phyloP scores from a whole-genome alignment of 2,888 invertebrate genomes.

The Protodeltote pygarga region DNA sequence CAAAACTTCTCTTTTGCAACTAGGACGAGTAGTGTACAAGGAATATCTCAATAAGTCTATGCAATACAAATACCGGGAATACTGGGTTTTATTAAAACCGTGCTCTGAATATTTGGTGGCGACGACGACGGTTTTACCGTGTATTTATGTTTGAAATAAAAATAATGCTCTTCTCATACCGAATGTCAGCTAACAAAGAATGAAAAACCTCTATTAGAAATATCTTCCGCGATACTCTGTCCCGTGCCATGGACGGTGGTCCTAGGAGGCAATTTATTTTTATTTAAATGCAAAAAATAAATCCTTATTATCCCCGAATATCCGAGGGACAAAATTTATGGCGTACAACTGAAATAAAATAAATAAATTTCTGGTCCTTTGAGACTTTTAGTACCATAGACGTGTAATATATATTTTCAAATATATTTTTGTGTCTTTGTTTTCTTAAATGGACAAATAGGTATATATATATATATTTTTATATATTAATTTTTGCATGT shows the following conservation, averaged over 20 bases:
- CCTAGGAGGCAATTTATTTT: neutral
- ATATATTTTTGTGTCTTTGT: no score
- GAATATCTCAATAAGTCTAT: conserved; percentile 48
- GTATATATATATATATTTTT: no score
- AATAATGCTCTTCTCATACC: conserved; percentile 10
- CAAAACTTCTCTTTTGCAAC: conserved; percentile 34
- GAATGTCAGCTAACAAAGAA: conserved; percentile 1
- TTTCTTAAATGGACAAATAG: no score
- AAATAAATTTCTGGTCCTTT: no score
- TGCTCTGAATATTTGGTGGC: conserved; percentile 50
- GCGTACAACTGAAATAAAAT: no score
- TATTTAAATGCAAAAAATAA: no score
- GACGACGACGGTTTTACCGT: neutral
- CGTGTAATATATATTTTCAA: no score
- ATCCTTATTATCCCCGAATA: no score
- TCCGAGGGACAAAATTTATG: no score
- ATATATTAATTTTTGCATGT: no score
- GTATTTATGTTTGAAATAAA: conserved; percentile 27
- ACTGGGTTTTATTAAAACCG: conserved; percentile 58
- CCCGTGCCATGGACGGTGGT: no score
- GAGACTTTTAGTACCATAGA: no score
- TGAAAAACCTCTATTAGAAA: neutral
- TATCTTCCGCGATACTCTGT: neutral
- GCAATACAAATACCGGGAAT: conserved; percentile 40
- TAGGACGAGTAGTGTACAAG: conserved; percentile 19